phyloP scores from a whole-genome alignment of 2,797 vertebrate genomes.

The Sylvilagus floridanus region DNA sequence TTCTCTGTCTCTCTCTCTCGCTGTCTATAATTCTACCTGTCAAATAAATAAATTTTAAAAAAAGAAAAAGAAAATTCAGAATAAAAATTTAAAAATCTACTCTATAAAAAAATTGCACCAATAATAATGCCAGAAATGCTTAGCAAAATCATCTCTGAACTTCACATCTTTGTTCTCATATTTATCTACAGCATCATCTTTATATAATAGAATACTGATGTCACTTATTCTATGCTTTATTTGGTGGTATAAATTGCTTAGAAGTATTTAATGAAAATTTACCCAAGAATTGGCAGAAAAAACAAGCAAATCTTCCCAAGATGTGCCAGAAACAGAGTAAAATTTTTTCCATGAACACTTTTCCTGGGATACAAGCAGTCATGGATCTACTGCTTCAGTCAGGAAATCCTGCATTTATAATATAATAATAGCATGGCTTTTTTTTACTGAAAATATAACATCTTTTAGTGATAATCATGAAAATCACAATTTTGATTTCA shows the following conservation, averaged over 20 bases:
- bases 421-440: not conserved
- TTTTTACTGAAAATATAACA: not conserved
- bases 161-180: not conserved
- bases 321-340: not conserved
- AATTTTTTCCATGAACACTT: not conserved
- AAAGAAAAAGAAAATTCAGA: not conserved
- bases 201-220: not conserved
- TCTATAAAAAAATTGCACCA: not conserved
- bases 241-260: not conserved
- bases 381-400: not conserved
- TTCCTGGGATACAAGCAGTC: not conserved
- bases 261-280: not conserved
- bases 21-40: too few species aligned
- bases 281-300: not conserved
- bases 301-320: not conserved
- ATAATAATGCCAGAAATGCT: not conserved
- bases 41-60: too few species aligned
- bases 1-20: too few species aligned
- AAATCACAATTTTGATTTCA: conserved; percentile 1
- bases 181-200: not conserved
- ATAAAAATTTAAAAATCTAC: not conserved
- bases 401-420: conserved; percentile 4
- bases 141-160: not conserved
- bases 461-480: not conserved
- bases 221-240: not conserved